Percentiles rank a stretch among this genome's conserved stretches.
Conservation (phyloP, 64 coral and sea anemone genomes). For the Orbicella faveolata region DNA sequence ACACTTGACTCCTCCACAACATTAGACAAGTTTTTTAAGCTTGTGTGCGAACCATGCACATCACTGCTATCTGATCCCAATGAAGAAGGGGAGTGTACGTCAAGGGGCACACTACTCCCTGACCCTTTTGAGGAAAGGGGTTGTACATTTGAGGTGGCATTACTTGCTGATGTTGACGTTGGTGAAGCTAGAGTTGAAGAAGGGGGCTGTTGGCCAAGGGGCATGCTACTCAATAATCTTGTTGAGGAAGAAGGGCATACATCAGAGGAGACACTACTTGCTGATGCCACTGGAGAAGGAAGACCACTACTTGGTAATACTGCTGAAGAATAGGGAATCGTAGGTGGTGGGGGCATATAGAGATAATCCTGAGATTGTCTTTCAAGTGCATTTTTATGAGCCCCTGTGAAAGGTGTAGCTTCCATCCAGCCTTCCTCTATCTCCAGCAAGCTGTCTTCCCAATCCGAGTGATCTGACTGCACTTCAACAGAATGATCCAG, state of each 20-base stretch:
- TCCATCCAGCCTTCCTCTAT: neutral
- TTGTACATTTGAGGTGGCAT: neutral
- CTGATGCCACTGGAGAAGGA: neutral
- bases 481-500: neutral
- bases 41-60: neutral
- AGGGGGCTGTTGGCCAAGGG: neutral
- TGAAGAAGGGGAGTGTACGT: neutral
- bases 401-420: neutral
- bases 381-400: neutral
- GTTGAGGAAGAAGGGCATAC: neutral
- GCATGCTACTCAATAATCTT: neutral
- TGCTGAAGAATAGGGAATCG: neutral
- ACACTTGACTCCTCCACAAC: neutral
- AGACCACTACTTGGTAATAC: neutral
- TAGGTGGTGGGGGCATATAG: constrained; percentile 28
- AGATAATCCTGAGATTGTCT: neutral
- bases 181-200: neutral
- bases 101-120: neutral
- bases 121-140: neutral
- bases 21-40: neutral
- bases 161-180: neutral
- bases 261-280: neutral
- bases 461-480: constrained; percentile 19
- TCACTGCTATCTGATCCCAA: constrained; percentile 24
- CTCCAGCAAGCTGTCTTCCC: constrained; percentile 1